phyloP scores from a whole-genome alignment of 2,888 invertebrate species.

The Hirtodrosophila alboralis region DNA sequence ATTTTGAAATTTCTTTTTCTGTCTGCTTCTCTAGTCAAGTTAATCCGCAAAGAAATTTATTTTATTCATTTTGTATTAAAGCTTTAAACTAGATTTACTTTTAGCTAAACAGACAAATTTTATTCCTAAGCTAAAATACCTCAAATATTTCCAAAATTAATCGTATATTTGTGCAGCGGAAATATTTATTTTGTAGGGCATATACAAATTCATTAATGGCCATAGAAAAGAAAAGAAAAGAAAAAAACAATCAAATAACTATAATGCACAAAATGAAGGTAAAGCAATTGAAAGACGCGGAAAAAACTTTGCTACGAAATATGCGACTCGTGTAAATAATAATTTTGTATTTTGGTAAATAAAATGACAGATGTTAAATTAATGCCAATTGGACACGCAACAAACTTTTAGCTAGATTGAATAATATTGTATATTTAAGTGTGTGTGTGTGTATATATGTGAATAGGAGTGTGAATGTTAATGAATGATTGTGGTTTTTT shows the following conservation, averaged over 20 bases:
- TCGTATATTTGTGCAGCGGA: constrained; percentile 28
- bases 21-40: no score
- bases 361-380: constrained; percentile 59
- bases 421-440: constrained; percentile 19
- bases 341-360: constrained; percentile 66
- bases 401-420: constrained; percentile 70
- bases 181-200: constrained; percentile 34
- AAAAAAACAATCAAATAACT: constrained; percentile 25
- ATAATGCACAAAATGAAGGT: constrained; percentile 23
- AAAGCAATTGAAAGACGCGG: constrained; percentile 34
- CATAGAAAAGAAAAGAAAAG: no score
- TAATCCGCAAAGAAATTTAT: no score
- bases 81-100: no score
- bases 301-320: constrained; percentile 41
- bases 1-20: no score
- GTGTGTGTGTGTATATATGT: constrained; percentile 3
- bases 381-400: constrained; percentile 69
- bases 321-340: constrained; percentile 64
- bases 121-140: no score
- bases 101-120: no score
- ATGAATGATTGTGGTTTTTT: constrained; percentile 14
- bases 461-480: constrained; percentile 1
- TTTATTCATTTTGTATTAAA: no score
- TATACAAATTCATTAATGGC: constrained; percentile 47
- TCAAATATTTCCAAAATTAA: background rate